Base-by-base conservation (phyloP, 2,888 invertebrate species). In the Pseudolycoriella hygida region DNA sequence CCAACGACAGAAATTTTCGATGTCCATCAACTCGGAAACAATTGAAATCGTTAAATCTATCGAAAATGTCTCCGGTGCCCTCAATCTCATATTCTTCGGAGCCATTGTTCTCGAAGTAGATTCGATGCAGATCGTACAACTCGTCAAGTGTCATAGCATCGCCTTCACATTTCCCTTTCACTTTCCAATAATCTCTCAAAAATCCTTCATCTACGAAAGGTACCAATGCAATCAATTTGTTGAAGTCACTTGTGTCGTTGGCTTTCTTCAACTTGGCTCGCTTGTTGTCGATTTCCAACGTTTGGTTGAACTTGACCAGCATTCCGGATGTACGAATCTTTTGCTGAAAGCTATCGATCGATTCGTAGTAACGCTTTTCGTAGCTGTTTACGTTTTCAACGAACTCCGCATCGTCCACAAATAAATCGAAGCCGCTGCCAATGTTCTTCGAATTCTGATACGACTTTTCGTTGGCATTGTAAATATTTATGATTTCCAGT, bases 391-490 rank as follows among this genome's bases (percentile, higher is more conserved):
- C 40, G 30, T 55, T 39, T 47, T 42, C 30, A 2, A 51, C 32
- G 42, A 48, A 42, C 15, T 54, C 42, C 20, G 31, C 41, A 15
- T 47, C 44, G 20, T 48, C 46, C 10, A 44, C 42, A 20, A 43
- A 11, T 42, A 25, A 20, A 48, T 64, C 60, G 45, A 56, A 66
- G 15, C 65, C 66, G 2, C 60, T 57, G 39, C 57, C 56, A 31
- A 61, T 47, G 47, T 66, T 65, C 51, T 66, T 65, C 1, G 61
- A 62, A 46, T 57, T 53, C 48, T 65, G 62, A 49, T 66, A 65
- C 38, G 57, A 56, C 5, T 59, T 60, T 48, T 66, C 65, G 48
- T 64, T 65, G 11, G 58, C 60, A 46, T 59, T 63, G 1, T 61
- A 59, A 3, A 60, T 60, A 50, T 62, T 63, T 39, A 62, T 64